These are phyloP conservation scores for Nephrotoma appendiculata DNA, from an alignment of 2,888 invertebrate species.

Conservation along the genomic window DNA sequence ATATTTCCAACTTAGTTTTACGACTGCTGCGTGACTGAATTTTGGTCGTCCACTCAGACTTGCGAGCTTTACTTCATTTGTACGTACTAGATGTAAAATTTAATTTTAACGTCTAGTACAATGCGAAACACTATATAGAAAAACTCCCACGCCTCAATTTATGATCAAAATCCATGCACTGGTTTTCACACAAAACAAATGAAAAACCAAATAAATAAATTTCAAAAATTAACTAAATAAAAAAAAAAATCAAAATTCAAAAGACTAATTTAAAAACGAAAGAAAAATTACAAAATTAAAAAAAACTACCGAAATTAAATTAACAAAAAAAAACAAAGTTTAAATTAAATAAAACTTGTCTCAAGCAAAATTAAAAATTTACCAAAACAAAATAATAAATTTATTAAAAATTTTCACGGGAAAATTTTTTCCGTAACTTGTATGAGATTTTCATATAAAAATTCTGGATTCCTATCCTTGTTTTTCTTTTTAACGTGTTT, in stretches of 20 bases:
- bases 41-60: too few relatives aligned
- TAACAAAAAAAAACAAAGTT: neutral
- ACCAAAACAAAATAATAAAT: neutral
- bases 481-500: neutral
- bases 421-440: neutral
- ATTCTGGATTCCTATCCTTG: slow-evolving; percentile 4
- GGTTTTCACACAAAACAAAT: neutral
- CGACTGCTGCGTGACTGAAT: neutral
- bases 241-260: neutral
- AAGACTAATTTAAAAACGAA: neutral
- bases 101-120: too few relatives aligned
- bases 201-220: neutral
- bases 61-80: too few relatives aligned
- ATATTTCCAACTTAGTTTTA: neutral
- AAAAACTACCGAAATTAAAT: neutral
- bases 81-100: too few relatives aligned
- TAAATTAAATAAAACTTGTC: neutral
- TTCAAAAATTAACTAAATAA: neutral
- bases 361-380: neutral
- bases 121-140: too few relatives aligned
- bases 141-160: too few relatives aligned
- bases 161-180: too few relatives aligned
- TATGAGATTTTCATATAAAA: neutral
- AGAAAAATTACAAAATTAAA: neutral
- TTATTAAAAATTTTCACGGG: neutral